Evolutionary conservation across 2,888 invertebrate species (phyloP).

Genomic region (Cyaniris semiargus): DNA sequence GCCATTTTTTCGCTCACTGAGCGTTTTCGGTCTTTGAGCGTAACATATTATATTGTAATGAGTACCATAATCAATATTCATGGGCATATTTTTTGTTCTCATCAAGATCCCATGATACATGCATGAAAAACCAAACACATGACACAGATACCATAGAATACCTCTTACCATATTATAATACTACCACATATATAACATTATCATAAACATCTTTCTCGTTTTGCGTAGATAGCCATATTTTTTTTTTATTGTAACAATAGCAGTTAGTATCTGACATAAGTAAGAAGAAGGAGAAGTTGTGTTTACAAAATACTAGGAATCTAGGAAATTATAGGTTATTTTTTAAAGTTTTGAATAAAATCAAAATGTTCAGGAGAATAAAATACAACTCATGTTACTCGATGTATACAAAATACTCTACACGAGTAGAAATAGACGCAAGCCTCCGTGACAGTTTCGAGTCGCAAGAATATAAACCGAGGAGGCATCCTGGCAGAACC

Average conservation of each 20-base stretch:
- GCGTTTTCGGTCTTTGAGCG: too few species aligned
- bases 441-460: conserved; percentile 71
- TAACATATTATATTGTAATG: too few species aligned
- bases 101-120: too few species aligned
- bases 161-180: too few species aligned
- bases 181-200: too few species aligned
- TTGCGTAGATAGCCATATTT: too few species aligned
- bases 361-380: conserved; percentile 63
- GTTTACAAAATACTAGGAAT: conserved; percentile 2
- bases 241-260: not conserved
- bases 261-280: not conserved
- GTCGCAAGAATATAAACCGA: conserved; percentile 81
- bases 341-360: conserved; percentile 8
- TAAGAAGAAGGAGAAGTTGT: not conserved
- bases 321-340: not conserved
- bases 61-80: too few species aligned
- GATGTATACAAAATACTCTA: conserved; percentile 56
- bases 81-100: too few species aligned
- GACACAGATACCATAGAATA: too few species aligned
- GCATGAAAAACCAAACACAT: too few species aligned
- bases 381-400: conserved; percentile 51
- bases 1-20: too few species aligned
- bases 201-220: too few species aligned
- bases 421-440: conserved; percentile 75
- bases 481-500: conserved; percentile 86